phyloP scores from a whole-genome alignment of 2,888 invertebrate genomes.

The Cryptocheilus praepositus region DNA sequence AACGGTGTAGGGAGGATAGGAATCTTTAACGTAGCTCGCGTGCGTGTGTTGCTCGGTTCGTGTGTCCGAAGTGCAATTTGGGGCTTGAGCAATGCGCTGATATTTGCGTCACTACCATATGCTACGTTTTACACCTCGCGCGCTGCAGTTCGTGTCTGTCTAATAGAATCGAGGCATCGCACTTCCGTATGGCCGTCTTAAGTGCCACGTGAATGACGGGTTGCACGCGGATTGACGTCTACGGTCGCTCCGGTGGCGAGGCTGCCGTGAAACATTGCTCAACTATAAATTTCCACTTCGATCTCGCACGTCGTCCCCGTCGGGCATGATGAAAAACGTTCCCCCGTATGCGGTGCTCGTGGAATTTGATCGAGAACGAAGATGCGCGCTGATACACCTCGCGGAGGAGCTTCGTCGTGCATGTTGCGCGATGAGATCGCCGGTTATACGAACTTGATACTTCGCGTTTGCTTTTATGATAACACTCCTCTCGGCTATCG shows the following conservation, averaged over 20 bases:
- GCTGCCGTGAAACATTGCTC: too few species aligned
- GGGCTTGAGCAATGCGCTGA: slow-evolving; percentile 22
- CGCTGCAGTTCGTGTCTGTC: background rate
- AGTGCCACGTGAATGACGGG: too few species aligned
- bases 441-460: slow-evolving; percentile 42
- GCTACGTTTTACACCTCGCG: slow-evolving; percentile 19
- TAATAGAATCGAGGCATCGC: background rate
- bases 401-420: slow-evolving; percentile 31
- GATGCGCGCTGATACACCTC: slow-evolving; percentile 30
- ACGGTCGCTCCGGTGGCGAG: too few species aligned
- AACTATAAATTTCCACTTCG: too few species aligned
- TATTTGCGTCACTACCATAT: slow-evolving; percentile 1
- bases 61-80: slow-evolving; percentile 45
- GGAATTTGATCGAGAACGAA: slow-evolving; percentile 31
- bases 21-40: slow-evolving; percentile 34
- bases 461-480: slow-evolving; percentile 47
- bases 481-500: slow-evolving; percentile 36
- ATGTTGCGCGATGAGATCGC: slow-evolving; percentile 47
- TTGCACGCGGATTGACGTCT: too few species aligned
- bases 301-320: too few species aligned
- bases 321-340: too few species aligned
- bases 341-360: too few species aligned
- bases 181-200: too few species aligned
- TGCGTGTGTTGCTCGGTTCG: slow-evolving; percentile 36
- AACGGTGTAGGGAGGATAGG: slow-evolving; percentile 23